Evolutionary conservation across 2,797 vertebrate species (phyloP).

Genomic region (Botia kubotai): DNA sequence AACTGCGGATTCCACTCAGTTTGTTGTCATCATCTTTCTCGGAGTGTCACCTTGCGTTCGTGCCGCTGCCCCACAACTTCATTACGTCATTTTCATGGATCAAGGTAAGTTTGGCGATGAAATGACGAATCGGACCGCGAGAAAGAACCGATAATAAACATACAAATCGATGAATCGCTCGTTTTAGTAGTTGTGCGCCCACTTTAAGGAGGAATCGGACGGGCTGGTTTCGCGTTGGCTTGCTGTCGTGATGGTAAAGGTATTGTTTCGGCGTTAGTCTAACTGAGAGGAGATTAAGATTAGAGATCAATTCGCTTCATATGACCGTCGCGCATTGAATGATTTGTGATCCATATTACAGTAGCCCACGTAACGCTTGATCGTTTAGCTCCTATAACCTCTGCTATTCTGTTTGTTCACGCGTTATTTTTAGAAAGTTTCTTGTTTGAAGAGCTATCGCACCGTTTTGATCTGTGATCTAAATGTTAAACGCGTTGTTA

Average conservation of each 20-base stretch:
- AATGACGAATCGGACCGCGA: neutral
- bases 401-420: slow-evolving; percentile 45
- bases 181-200: slow-evolving; percentile 3
- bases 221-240: slow-evolving; percentile 26
- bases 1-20: slow-evolving; percentile 51
- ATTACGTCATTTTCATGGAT: slow-evolving; percentile 56
- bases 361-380: neutral
- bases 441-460: neutral
- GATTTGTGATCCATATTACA: neutral
- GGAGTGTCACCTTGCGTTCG: slow-evolving; percentile 63
- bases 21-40: slow-evolving; percentile 38
- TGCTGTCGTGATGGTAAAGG: slow-evolving; percentile 29
- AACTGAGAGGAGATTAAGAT: slow-evolving; percentile 24
- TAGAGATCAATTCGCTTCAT: slow-evolving; percentile 25
- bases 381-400: slow-evolving; percentile 8
- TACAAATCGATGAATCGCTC: neutral
- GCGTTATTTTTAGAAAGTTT: slow-evolving; percentile 61
- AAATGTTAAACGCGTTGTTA: neutral
- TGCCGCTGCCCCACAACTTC: slow-evolving; percentile 51
- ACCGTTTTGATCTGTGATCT: neutral
- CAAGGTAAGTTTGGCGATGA: slow-evolving; percentile 57
- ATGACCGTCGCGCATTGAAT: neutral
- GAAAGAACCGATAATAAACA: neutral
- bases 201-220: slow-evolving; percentile 32
- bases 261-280: slow-evolving; percentile 27